Base-by-base conservation (phyloP, 2,113 vertebrate genomes). In the Raja brachyura region DNA sequence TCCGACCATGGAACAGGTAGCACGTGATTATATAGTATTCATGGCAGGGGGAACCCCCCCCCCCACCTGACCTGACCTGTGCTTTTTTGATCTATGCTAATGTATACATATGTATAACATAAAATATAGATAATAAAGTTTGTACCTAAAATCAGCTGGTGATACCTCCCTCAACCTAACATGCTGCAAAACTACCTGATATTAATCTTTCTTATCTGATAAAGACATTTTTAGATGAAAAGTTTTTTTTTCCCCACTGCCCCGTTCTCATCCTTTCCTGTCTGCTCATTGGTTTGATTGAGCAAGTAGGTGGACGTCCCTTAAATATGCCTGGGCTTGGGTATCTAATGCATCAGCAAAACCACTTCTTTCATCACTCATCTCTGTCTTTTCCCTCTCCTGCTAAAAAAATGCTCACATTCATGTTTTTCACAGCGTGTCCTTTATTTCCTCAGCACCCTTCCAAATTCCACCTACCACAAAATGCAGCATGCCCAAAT, bases 261-360 rank as follows among this genome's bases (percentile, higher is more conserved):
- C 63, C 59, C 59, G 14, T 88, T 88, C 59, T 6, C 28, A 66
- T 63, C 13, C 83, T 6, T 66, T 63, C 25, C 56, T 63, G 28
- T 16, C n/a, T 66, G 25, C 83, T 63, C n/a, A 31, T 1, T 3
- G n/a, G 28, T 48, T 48, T 48, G 39, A n/a, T 63, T 63, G 39
- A 63, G 13, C n/a, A 88, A 63, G n/a, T 6, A 0, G 13, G 18
- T 63, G 11, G 4, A 4, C 63, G 28, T 31, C 83, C 83, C 56
- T 59, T 25, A 14, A 31, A 56, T 88, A 63, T 31, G 4, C 59
- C 14, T 63, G 13, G 13, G n/a, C n/a, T 86, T n/a, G 14, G 59
- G 61, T 88, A 88, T 88, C 83, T 61, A 31, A 14, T 88, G n/a
- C 83, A 88, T 63, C 83, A 88, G 83, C 59, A 66, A 88, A 88